Evolutionary conservation across 2,888 invertebrate species (phyloP).

Genomic region (Drosophila atripex): DNA sequence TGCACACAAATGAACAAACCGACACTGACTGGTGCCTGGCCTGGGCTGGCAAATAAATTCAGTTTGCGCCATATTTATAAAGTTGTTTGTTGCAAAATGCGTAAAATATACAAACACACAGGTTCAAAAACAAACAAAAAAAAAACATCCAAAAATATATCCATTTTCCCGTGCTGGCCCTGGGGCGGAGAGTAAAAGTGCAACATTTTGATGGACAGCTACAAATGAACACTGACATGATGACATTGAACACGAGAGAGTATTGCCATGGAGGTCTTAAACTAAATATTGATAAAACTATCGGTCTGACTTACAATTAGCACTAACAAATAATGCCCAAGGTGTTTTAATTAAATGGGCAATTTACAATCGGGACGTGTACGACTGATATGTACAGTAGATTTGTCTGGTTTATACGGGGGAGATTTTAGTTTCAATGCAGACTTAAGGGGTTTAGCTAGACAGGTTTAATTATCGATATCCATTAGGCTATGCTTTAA

Average conservation of each 20-base stretch:
- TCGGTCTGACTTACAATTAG: slow-evolving; percentile 19
- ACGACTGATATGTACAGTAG: slow-evolving; percentile 16
- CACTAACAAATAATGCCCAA: slow-evolving; percentile 27
- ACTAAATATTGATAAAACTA: slow-evolving; percentile 44
- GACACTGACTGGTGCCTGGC: slow-evolving; percentile 4
- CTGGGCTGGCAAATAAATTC: slow-evolving; percentile 46
- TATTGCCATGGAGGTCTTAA: slow-evolving; percentile 19
- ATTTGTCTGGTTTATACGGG: slow-evolving; percentile 17
- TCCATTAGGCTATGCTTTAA: slow-evolving; percentile 1
- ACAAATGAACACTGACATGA: slow-evolving; percentile 31
- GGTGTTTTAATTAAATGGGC: slow-evolving; percentile 16
- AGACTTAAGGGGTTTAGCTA: slow-evolving; percentile 23
- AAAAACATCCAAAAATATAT: background rate
- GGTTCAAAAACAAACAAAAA: background rate
- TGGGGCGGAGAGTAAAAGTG: slow-evolving; percentile 25
- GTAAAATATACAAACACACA: slow-evolving; percentile 45
- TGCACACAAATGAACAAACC: slow-evolving; percentile 60
- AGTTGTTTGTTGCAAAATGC: slow-evolving; percentile 69
- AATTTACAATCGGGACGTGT: slow-evolving; percentile 18
- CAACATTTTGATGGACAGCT: slow-evolving; percentile 29
- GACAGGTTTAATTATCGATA: slow-evolving; percentile 11
- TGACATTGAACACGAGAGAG: slow-evolving; percentile 23
- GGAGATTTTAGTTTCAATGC: slow-evolving; percentile 5
- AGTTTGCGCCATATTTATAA: slow-evolving; percentile 66
- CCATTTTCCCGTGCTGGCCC: background rate